A percentile compares a stretch with the other conserved stretches of the same genome.
These are phyloP conservation scores for Yponomeuta cagnagella DNA, from an alignment of 2,888 invertebrate species.

Conservation along the genomic window DNA sequence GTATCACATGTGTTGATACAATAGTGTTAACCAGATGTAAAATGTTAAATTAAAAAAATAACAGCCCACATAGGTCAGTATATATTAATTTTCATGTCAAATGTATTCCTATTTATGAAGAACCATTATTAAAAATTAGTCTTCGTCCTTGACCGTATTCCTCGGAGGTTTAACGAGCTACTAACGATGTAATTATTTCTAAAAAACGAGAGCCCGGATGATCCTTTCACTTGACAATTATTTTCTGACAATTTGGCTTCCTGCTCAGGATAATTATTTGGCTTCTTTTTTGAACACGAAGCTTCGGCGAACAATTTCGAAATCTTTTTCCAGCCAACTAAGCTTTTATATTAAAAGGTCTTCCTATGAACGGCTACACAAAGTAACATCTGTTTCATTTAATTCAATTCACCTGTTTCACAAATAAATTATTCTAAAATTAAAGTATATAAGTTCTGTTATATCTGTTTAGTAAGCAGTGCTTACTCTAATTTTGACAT, in stretches of 20 bases:
- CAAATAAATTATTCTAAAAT: no score
- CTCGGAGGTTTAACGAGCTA: conserved; percentile 10
- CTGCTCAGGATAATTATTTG: not conserved
- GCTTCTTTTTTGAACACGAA: not conserved
- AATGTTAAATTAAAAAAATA: no score
- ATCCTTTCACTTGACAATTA: conserved; percentile 12
- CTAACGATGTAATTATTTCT: conserved; percentile 13
- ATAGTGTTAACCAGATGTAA: no score
- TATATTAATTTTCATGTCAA: no score
- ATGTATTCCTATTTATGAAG: not conserved
- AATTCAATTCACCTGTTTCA: no score
- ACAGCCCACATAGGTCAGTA: no score
- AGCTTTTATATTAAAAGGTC: not conserved
- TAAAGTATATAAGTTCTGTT: no score
- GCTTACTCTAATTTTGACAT: no score
- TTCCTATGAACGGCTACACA: no score
- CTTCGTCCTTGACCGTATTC: not conserved
- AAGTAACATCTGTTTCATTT: no score
- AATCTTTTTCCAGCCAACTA: not conserved
- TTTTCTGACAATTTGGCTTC: not conserved
- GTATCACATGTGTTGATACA: no score
- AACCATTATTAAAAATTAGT: not conserved
- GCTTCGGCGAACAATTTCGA: not conserved
- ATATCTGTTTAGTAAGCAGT: no score
- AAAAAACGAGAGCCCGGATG: conserved; percentile 4